Conservation (phyloP, 2,888 invertebrate genomes). For the Clanis bilineata region DNA sequence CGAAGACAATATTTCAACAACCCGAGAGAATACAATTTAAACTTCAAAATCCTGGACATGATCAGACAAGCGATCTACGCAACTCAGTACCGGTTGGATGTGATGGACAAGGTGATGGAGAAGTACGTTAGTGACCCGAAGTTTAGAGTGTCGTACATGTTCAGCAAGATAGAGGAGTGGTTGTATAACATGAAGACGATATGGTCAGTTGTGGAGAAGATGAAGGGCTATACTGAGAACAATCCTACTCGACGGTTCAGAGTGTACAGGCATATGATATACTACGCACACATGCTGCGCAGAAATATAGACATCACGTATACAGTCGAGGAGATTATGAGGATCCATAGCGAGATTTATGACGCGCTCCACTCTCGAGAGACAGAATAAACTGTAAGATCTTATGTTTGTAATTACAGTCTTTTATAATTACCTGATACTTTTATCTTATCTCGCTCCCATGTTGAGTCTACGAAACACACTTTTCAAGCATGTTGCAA, state of each 20-base stretch:
- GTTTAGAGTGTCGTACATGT: slow-evolving; percentile 39
- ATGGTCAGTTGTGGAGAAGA: not conserved
- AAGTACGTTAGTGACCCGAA: slow-evolving; percentile 25
- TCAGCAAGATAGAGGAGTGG: slow-evolving; percentile 38
- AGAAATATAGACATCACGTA: slow-evolving; percentile 46
- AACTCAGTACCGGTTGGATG: slow-evolving; percentile 35
- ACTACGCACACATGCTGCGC: slow-evolving; percentile 38
- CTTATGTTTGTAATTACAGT: no score
- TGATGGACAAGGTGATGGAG: slow-evolving; percentile 24
- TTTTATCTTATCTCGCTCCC: no score
- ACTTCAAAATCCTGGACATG: slow-evolving; percentile 29
- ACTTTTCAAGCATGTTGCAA: no score
- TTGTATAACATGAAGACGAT: slow-evolving; percentile 28
- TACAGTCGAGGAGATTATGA: slow-evolving; percentile 38
- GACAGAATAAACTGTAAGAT: not conserved
- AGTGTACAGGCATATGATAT: slow-evolving; percentile 26
- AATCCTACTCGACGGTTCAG: not conserved
- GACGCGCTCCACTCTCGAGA: not conserved
- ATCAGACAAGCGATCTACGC: slow-evolving; percentile 44
- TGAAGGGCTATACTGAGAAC: not conserved
- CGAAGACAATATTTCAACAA: not conserved
- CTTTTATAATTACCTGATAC: no score
- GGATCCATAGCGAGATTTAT: slow-evolving; percentile 22
- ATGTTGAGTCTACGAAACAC: no score
- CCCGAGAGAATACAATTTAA: slow-evolving; percentile 16